Evolutionary conservation across 2,888 invertebrate species (phyloP).

Genomic region (Sarcophaga carnaria): DNA sequence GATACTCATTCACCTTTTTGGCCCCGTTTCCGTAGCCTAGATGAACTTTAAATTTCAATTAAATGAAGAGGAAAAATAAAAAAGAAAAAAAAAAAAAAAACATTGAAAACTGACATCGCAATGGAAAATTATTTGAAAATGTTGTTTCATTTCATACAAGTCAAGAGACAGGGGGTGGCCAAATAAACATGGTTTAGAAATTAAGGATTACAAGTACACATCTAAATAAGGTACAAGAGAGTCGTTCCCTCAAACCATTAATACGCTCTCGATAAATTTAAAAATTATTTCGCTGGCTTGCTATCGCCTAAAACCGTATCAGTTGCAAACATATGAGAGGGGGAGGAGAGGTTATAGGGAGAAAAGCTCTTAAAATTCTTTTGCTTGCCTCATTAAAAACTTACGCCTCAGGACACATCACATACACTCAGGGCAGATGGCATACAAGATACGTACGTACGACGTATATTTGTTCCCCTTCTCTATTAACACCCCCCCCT

Average conservation of each 20-base stretch:
- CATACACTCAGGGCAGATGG: not conserved
- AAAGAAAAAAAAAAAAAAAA: too few species aligned
- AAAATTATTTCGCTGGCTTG: not conserved
- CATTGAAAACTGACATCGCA: not conserved
- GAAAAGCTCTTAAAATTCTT: slow-evolving; percentile 43
- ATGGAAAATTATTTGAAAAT: slow-evolving; percentile 39
- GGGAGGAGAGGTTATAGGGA: not conserved
- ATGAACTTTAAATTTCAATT: slow-evolving; percentile 43
- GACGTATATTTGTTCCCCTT: not conserved
- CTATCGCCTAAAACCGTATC: not conserved
- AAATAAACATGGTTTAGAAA: slow-evolving; percentile 2
- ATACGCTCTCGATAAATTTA: not conserved
- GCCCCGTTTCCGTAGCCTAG: slow-evolving; percentile 52
- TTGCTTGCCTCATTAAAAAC: slow-evolving; percentile 64
- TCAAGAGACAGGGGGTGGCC: not conserved
- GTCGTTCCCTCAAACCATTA: not conserved
- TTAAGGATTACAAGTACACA: slow-evolving; percentile 12
- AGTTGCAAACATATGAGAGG: too few species aligned
- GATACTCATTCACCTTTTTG: slow-evolving; percentile 62
- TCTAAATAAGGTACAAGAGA: not conserved
- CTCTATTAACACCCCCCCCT: too few species aligned
- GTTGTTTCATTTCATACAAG: slow-evolving; percentile 42
- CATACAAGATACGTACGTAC: not conserved
- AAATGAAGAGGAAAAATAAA: slow-evolving; percentile 17
- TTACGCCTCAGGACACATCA: slow-evolving; percentile 52